Evolutionary conservation across 2,888 invertebrate species (phyloP), one percentile per base, ranked within the genome.

Genomic region (Omphaloscelis lunosa): DNA sequence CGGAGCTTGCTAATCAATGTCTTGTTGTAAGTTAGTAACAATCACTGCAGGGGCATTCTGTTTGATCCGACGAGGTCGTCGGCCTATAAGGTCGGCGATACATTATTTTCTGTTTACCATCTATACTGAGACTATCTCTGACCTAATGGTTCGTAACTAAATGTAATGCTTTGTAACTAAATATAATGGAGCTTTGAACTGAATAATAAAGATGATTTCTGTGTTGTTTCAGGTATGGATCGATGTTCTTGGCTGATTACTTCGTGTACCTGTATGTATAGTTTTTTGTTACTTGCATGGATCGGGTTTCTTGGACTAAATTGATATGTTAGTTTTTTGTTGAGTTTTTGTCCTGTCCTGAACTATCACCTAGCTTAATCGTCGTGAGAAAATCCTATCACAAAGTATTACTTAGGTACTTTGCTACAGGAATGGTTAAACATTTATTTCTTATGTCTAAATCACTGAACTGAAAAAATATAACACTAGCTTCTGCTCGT

Each of bases 61-160:
- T 75, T 71, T 82, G 85, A 72, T 75, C 71, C 39, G 65, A 51
- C 76, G 83, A 84, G 87, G 88, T 83, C 88, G 66, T 67, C 76
- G 79, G 48, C 85, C 87, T 82, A n/a, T n/a, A 75, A 88, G 85
- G 83, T 82, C 83, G 75, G 53, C 11, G 66, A 27, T 76, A 69
- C 70, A 79, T 81, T 88, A 81, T 86, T 84, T 85, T 83, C 69
- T 86, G 75, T 81, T 75, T 67, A 80, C 72, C 23, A 68, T 71
- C 39, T 77, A 34, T 34, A 65, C 51, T 27, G 29, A 70, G 66
- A 53, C 70, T 78, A 75, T 75, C 69, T 82, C 58, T 41, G 68
- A 73, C 62, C 62, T 71, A 77, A 58, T 77, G 59, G 15, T 61
- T 73, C 56, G 70, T 71, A 67, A 70, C 68, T 79, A 53, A 62